phyloP scores from a whole-genome alignment of 92 coral and sea anemone species.

The Palythoa grandiflora region DNA sequence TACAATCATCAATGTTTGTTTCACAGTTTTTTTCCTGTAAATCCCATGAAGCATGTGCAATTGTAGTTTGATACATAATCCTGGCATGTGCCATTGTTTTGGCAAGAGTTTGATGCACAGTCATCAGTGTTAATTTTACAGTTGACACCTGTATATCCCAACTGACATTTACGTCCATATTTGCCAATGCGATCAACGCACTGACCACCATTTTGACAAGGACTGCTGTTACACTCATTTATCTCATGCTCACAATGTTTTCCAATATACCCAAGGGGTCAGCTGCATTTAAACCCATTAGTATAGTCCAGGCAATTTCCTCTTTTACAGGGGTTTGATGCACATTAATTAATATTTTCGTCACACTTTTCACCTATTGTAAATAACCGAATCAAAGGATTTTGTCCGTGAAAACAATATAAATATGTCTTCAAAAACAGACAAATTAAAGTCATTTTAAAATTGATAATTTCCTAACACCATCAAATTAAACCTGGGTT shows the following conservation, averaged over 20 bases:
- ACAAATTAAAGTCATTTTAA: no score
- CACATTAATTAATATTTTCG: constrained; percentile 9
- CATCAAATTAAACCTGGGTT: no score
- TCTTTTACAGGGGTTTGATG: constrained; percentile 19
- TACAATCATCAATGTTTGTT: no score
- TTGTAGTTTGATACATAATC: no score
- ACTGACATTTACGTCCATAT: constrained; percentile 70
- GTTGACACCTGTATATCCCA: constrained; percentile 72
- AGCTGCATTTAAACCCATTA: constrained; percentile 14
- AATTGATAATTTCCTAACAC: no score
- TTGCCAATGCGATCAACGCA: constrained; percentile 60
- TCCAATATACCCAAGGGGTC: background rate
- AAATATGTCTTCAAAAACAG: no score
- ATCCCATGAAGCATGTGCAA: no score
- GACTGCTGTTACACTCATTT: constrained; percentile 63
- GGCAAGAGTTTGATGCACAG: no score
- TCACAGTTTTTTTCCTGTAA: no score
- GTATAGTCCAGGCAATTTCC: constrained; percentile 10
- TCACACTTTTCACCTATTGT: constrained; percentile 16
- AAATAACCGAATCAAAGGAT: background rate
- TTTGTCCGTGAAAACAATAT: no score
- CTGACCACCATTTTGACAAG: constrained; percentile 82
- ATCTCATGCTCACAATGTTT: background rate
- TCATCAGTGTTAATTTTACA: constrained; percentile 61
- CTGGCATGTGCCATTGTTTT: no score